These are phyloP conservation scores for Acrocephalus arundinaceus DNA, from an alignment of 2,113 vertebrate genomes.

Conservation along the genomic window DNA sequence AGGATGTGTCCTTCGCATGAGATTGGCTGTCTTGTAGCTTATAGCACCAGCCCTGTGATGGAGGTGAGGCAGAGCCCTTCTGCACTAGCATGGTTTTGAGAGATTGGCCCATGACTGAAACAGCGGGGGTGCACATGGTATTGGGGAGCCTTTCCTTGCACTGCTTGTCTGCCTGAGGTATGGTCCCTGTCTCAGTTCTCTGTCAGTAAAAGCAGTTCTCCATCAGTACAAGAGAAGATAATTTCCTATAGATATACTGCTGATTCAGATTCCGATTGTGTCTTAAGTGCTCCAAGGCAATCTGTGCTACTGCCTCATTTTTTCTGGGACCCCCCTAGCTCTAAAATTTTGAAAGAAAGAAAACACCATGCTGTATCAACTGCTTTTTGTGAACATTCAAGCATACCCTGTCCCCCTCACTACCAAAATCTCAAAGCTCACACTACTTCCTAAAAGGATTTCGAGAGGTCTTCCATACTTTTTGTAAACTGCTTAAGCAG, in stretches of 20 bases:
- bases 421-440: neutral
- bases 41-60: neutral
- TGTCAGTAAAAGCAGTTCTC: neutral
- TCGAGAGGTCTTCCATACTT: neutral
- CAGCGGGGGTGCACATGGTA: too few species aligned
- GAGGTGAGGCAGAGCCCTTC: neutral
- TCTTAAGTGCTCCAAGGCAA: neutral
- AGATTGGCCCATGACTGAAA: neutral
- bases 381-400: neutral
- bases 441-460: neutral
- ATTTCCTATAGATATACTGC: neutral
- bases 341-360: neutral
- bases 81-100: neutral
- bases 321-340: neutral
- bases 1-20: neutral
- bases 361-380: neutral
- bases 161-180: neutral
- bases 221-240: neutral
- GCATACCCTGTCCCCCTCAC: neutral
- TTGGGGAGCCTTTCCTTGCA: neutral
- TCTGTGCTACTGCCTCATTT: neutral
- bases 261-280: neutral
- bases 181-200: neutral
- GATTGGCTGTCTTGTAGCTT: neutral
- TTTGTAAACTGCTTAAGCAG: neutral